phyloP scores from a whole-genome alignment of 2,113 vertebrate genomes.

The Saiga tatarica region DNA sequence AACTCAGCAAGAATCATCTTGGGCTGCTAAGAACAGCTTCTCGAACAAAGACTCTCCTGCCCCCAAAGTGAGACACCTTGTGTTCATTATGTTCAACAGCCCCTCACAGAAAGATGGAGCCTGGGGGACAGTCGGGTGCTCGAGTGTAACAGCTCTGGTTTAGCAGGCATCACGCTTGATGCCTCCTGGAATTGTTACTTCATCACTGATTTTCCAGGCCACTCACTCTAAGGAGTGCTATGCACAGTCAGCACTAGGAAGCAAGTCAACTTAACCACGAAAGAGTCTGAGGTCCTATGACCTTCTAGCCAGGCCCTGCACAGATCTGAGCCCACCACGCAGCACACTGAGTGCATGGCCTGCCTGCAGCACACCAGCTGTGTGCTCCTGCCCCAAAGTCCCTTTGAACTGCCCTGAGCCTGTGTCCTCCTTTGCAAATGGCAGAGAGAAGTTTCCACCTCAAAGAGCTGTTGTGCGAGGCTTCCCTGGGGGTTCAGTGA shows the following conservation, averaged over 20 bases:
- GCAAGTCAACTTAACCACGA: neutral
- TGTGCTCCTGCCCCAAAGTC: neutral
- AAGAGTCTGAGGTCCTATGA: no score
- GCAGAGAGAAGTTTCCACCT: neutral
- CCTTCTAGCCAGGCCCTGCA: neutral
- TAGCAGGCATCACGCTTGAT: neutral
- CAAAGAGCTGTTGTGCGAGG: neutral
- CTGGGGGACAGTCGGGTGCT: neutral
- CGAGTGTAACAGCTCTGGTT: accelerated
- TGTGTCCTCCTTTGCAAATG: neutral
- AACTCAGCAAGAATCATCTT: neutral
- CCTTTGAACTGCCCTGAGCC: neutral
- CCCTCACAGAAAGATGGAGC: neutral
- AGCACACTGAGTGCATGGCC: neutral
- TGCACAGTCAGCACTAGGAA: neutral
- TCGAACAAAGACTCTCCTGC: neutral
- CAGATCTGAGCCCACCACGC: neutral
- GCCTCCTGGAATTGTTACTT: neutral
- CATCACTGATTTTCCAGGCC: neutral
- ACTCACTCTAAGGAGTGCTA: neutral
- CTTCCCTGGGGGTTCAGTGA: neutral
- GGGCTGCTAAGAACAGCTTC: neutral
- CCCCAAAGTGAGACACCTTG: no score
- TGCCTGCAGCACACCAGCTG: neutral
- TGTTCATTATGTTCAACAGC: accelerated